A percentile compares a stretch with the other conserved stretches of the same genome.
Evolutionary conservation across 2,113 vertebrate species (phyloP).

Genomic region (Hemicordylus capensis): DNA sequence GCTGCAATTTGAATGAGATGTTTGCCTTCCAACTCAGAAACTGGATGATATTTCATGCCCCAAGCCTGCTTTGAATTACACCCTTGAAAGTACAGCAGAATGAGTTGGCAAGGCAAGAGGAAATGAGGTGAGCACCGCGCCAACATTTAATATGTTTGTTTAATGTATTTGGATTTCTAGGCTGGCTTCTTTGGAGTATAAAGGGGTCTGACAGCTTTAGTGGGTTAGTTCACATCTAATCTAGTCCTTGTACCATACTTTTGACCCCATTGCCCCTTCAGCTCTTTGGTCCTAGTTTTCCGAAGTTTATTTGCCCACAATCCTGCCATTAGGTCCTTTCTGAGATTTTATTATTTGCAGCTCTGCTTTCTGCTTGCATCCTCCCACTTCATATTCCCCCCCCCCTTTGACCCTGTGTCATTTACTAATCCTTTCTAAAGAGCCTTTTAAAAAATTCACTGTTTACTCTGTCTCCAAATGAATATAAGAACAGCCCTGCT

Average conservation of each 20-base stretch:
- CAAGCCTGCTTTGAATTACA: constrained; percentile 15
- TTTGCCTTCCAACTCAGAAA: constrained; percentile 21
- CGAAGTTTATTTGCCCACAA: not conserved
- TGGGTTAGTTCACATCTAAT: not conserved
- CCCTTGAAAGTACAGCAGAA: constrained; percentile 3
- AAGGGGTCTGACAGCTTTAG: not conserved
- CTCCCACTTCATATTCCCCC: not conserved
- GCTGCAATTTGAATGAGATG: constrained; percentile 21
- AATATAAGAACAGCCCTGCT: too few relatives aligned
- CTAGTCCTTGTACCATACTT: not conserved
- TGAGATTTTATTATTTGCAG: not conserved
- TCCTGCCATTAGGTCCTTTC: too few relatives aligned
- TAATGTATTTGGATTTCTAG: not conserved
- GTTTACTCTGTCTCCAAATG: not conserved
- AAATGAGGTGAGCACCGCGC: constrained; percentile 1
- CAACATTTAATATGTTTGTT: not conserved
- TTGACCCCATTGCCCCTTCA: not conserved
- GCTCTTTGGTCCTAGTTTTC: not conserved
- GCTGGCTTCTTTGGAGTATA: not conserved
- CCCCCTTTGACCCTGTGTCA: not conserved
- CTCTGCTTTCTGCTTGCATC: not conserved
- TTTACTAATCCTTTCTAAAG: not conserved
- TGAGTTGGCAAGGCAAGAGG: not conserved
- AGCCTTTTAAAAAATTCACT: too few relatives aligned
- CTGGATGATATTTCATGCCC: constrained; percentile 17